phyloP scores from a whole-genome alignment of 1,140 invertebrate species.

The Solenopsis fugax region DNA sequence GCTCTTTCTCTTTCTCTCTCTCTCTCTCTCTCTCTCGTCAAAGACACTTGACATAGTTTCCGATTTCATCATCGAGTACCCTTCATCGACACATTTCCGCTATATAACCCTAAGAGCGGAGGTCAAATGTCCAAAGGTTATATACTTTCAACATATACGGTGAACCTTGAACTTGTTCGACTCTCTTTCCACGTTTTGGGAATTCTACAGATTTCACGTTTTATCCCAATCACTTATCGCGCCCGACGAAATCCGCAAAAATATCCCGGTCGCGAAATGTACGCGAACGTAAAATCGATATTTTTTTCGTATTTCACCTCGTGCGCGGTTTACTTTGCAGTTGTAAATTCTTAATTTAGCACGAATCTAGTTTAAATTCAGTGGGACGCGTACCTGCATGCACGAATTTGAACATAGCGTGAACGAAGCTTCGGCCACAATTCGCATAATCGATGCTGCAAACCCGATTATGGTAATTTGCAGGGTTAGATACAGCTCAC shows the following conservation, averaged over 20 bases:
- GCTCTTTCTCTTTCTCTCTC: neutral
- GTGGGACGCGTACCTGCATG: neutral
- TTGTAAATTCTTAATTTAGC: conserved; percentile 29
- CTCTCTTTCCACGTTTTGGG: neutral
- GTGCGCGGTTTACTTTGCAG: neutral
- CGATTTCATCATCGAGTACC: conserved; percentile 70
- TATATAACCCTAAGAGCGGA: neutral
- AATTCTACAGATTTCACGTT: conserved; percentile 16
- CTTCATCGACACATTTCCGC: conserved; percentile 57
- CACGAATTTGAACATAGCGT: conserved; percentile 54
- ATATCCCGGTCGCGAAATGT: neutral
- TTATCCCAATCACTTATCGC: neutral
- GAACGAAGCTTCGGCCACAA: conserved; percentile 46
- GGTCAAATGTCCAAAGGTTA: conserved; percentile 50
- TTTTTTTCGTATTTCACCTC: conserved; percentile 1
- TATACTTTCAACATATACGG: neutral
- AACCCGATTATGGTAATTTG: conserved; percentile 62
- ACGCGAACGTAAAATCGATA: neutral
- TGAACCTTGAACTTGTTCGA: conserved; percentile 52
- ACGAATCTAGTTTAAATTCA: conserved; percentile 16
- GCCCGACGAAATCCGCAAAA: neutral
- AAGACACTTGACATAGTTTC: conserved; percentile 71
- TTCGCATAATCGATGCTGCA: conserved; percentile 59
- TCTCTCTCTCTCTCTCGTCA: conserved; percentile 2
- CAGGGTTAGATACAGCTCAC: conserved; percentile 50